phyloP scores from a whole-genome alignment of 1,140 invertebrate genomes.

The Wiebesia pumilae region DNA sequence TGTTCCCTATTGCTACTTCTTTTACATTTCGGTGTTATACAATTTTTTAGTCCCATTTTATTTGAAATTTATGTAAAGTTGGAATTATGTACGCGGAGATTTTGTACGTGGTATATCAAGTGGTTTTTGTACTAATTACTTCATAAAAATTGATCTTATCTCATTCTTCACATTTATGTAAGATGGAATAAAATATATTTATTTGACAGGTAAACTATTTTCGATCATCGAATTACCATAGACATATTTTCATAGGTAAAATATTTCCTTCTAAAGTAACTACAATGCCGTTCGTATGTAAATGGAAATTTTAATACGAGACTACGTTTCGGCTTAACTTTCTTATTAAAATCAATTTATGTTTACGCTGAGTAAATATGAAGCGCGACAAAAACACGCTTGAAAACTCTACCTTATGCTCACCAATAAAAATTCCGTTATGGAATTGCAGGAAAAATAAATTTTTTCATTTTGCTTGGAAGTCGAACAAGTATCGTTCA shows the following conservation, averaged over 20 bases:
- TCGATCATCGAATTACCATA: constrained; percentile 2
- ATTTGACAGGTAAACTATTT: neutral
- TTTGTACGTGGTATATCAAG: neutral
- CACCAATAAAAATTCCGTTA: neutral
- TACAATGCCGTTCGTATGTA: neutral
- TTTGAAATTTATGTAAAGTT: constrained; percentile 22
- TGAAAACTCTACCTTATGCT: neutral
- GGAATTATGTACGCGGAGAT: neutral
- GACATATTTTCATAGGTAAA: neutral
- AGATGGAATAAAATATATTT: constrained; percentile 11
- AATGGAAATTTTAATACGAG: constrained; percentile 24
- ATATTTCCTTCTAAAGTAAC: neutral
- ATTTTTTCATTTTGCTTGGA: neutral
- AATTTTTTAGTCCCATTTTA: neutral
- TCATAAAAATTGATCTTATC: constrained; percentile 11
- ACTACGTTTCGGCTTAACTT: neutral
- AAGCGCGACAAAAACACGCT: neutral
- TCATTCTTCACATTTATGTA: constrained; percentile 14
- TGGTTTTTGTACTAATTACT: neutral
- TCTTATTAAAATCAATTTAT: constrained; percentile 27
- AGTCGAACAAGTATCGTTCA: neutral
- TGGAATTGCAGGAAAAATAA: neutral
- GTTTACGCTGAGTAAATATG: neutral
- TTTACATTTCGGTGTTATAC: neutral
- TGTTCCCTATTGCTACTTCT: neutral